phyloP scores from a whole-genome alignment of 2,113 vertebrate species.

The Nannospalax galili region DNA sequence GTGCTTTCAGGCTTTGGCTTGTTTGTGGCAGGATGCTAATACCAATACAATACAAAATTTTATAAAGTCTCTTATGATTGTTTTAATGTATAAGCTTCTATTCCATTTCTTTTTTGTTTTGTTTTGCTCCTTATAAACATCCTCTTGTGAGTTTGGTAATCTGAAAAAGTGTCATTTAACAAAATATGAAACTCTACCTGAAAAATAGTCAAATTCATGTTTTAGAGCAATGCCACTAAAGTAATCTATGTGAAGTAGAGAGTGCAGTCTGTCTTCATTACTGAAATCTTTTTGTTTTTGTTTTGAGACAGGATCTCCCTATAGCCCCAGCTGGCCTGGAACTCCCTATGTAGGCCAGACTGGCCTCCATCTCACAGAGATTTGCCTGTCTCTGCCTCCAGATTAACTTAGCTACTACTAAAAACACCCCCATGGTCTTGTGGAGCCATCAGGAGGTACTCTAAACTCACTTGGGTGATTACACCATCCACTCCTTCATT shows the following conservation, averaged over 20 bases:
- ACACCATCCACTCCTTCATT: not conserved
- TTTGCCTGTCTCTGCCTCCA: too few relatives aligned
- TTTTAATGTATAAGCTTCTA: not conserved
- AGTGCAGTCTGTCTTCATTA: not conserved
- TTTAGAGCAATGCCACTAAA: not conserved
- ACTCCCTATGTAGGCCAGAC: too few relatives aligned
- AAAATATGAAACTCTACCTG: conserved; percentile 46
- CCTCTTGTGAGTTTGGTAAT: conserved; percentile 43
- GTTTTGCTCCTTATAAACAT: conserved; percentile 18
- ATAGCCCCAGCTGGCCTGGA: too few relatives aligned
- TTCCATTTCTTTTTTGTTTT: not conserved
- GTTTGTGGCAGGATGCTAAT: not conserved
- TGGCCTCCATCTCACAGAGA: too few relatives aligned
- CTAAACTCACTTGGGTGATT: not conserved
- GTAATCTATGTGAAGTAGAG: not conserved
- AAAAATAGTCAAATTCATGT: conserved; percentile 7
- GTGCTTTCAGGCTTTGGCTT: conserved; percentile 28
- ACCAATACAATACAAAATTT: not conserved
- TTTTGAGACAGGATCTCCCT: too few relatives aligned
- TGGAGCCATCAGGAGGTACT: not conserved
- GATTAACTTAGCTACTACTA: too few relatives aligned
- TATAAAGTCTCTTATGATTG: not conserved
- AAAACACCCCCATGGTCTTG: not conserved
- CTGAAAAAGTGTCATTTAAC: conserved; percentile 14
- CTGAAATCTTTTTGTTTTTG: not conserved